Evolutionary conservation across 2,888 invertebrate genomes (phyloP).

Genomic region (Podabrus alpinus): DNA sequence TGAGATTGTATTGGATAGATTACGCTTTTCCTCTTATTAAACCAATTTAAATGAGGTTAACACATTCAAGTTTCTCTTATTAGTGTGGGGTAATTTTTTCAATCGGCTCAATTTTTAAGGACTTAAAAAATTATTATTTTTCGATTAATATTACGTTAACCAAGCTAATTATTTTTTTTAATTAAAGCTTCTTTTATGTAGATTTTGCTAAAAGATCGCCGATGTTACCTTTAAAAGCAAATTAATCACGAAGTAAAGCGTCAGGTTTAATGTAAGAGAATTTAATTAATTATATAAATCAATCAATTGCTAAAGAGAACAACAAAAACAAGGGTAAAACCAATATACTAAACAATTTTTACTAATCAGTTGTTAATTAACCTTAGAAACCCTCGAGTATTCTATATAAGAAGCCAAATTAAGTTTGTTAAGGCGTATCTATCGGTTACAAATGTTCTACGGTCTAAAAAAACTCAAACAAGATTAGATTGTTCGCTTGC

Average conservation of each 20-base stretch:
- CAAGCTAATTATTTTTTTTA: background rate
- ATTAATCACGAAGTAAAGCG: conserved; percentile 11
- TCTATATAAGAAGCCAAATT: conserved; percentile 40
- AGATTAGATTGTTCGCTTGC: conserved; percentile 34
- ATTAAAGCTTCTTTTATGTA: background rate
- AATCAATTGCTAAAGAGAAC: conserved; percentile 33
- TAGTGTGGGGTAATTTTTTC: background rate
- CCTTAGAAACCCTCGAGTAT: conserved; percentile 36
- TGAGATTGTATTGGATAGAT: background rate
- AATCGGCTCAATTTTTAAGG: background rate
- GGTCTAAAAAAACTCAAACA: conserved; percentile 30
- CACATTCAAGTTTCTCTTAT: background rate
- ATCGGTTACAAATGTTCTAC: conserved; percentile 40
- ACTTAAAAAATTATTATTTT: background rate
- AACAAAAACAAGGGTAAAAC: conserved; percentile 40
- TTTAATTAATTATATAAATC: conserved; percentile 38
- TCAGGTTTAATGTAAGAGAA: conserved; percentile 19
- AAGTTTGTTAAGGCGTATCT: conserved; percentile 41
- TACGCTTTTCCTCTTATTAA: background rate
- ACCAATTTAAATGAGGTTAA: background rate
- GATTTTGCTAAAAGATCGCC: background rate
- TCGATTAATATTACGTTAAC: background rate
- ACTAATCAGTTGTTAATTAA: conserved; percentile 49
- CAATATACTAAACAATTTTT: conserved; percentile 41
- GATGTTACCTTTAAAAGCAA: background rate